Evolutionary conservation across 2,888 invertebrate species (phyloP), one percentile per base, ranked within the genome.

Genomic region (Troides helena): DNA sequence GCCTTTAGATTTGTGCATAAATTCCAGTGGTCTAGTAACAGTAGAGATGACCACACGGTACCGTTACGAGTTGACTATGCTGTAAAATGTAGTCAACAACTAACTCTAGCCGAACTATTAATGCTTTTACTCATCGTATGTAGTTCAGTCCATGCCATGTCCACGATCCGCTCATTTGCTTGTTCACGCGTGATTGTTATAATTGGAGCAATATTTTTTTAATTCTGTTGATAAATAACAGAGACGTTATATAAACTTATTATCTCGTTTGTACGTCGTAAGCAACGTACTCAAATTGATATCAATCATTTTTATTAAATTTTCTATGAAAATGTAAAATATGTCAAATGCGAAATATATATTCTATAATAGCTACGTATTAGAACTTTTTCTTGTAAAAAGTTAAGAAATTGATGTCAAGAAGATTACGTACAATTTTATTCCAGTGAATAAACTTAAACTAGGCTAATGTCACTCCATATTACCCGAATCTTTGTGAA

Each of bases 21-120:
- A 87, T 83, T 81, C 82, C 79, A 79, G 75, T 81, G 89, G 81
- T 83, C 89, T 71, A 88, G 80, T 87, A 87, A 81, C 81, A 73
- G 74, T 72, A 72, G 78, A 84, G 78, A 84, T 81, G 76, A 81
- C 80, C 76, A 75, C 76, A 79, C 75, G 81, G 81, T 82, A 78
- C 71, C 63, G 68, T 72, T 67, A 39, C 53, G 43, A 69, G 63
- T 60, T 57, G 60, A 61, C 56, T 53, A 56, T 30, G 50, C 12
- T 17, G 14, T 36, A 56, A 62, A 46, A 62, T 60, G 53, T n/a
- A n/a, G 53, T 12, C 18, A 53, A 30, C 30, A 30, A 53, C 18
- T 18, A 18, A 18, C 18, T 53, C 6, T n/a, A 18, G n/a, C 53
- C 2, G 18, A 12, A 18, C 53, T n/a, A 53, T 18, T 53, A 5